Base-by-base conservation (phyloP, 2,113 vertebrate genomes). In the Atractosteus spatula region DNA sequence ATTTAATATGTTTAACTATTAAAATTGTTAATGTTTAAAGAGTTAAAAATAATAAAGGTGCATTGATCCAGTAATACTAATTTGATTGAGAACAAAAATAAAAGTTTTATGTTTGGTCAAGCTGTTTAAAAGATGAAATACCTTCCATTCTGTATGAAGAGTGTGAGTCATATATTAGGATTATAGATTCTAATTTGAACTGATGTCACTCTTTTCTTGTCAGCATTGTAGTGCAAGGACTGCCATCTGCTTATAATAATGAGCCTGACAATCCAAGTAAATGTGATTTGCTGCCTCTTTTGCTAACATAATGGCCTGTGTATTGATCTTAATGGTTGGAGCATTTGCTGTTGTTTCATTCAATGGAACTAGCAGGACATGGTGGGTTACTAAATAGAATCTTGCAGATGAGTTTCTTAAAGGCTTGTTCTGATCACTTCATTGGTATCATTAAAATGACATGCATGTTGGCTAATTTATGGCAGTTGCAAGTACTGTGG, bases 151-250 rank as follows among this genome's bases (percentile, higher is more conserved):
- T 85, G 81, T 82, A 82, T 85, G 91, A 84, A 87, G 87, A 83
- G 82, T 81, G 55, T 77, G 91, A 85, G 89, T 91, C 88, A 89
- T 89, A 89, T 88, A 95, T 96, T 96, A 96, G 93, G 92, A 93
- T 94, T 96, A 96, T 93, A 96, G 95, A 97, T 96, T 96, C 93
- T 95, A 96, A 96, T 95, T 93, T 96, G 91, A 95, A 96, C 94
- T 94, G 88, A 93, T 95, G 94, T 95, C 95, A 90, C 91, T 91
- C 92, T 93, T 91, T 92, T 89, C 74, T 87, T 89, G 85, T 86
- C 92, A 85, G 75, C 85, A 89, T 92, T 92, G 93, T 92, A 86
- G 89, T 86, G 92, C 90, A 90, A 83, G 87, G 77, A 82, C 92
- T 89, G 87, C 95, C 95, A 96, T 96, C 94, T 97, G 95, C 93